Evolutionary conservation across 2,113 vertebrate species (phyloP).

Genomic region (Hystrix cristata): DNA sequence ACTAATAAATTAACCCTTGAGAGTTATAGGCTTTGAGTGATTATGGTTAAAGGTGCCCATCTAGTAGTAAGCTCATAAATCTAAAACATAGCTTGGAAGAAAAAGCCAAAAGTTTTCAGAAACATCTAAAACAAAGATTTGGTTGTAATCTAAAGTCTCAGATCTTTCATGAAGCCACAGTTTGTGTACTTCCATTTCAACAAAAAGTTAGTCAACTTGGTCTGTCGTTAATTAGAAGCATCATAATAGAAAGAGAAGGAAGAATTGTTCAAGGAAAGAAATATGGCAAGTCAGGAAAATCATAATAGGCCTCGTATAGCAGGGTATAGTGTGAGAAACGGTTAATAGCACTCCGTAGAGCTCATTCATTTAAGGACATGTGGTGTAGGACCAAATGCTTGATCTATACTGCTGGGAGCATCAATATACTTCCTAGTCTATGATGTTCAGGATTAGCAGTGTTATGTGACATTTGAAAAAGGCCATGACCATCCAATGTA

Average conservation of each 20-base stretch:
- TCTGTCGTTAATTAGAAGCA: neutral
- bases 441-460: neutral
- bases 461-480: constrained; percentile 33
- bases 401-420: no score
- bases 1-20: neutral
- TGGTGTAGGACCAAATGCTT: neutral
- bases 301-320: rapidly evolving
- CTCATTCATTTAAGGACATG: neutral
- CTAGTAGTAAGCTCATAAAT: neutral
- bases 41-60: neutral
- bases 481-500: neutral
- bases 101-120: neutral
- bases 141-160: neutral
- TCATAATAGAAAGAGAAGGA: neutral
- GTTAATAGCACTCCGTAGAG: neutral
- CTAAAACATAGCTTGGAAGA: neutral
- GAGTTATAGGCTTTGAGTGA: neutral
- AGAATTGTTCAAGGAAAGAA: neutral
- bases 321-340: neutral
- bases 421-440: rapidly evolving
- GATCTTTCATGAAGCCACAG: neutral
- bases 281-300: neutral
- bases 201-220: neutral
- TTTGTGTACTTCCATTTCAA: neutral
- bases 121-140: neutral